A percentile compares a stretch with the other conserved stretches of the same genome.
phyloP scores from a whole-genome alignment of 2,113 vertebrate genomes.

The Rafetus swinhoei region DNA sequence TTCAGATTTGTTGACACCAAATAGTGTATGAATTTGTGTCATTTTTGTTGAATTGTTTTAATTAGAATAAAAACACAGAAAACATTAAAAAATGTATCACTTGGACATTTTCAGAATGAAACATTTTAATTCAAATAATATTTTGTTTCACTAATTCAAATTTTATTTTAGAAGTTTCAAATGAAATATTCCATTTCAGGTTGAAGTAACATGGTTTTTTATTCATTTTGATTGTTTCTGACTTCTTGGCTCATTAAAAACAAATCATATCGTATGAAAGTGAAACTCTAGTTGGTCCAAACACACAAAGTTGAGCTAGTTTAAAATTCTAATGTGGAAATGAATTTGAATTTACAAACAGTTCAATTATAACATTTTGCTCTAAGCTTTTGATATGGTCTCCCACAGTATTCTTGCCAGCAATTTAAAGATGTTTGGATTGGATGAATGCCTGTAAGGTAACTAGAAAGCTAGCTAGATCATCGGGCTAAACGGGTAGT shows the following conservation, averaged over 20 bases:
- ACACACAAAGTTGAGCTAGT: accelerated
- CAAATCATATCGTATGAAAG: neutral
- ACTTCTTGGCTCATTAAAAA: neutral
- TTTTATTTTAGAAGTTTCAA: neutral
- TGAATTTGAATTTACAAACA: neutral
- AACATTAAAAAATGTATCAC: neutral
- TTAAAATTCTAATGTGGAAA: neutral
- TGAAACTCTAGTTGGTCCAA: neutral
- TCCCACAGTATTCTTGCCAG: no score
- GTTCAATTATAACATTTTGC: neutral
- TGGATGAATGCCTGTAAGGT: no score
- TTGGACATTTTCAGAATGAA: neutral
- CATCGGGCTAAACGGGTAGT: no score
- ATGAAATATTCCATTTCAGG: neutral
- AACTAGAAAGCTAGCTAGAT: no score
- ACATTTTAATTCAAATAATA: neutral
- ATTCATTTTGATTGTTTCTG: neutral
- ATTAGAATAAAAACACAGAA: neutral
- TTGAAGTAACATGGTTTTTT: neutral
- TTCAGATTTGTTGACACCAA: neutral
- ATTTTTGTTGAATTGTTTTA: neutral
- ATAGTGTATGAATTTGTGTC: neutral
- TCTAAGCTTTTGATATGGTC: no score
- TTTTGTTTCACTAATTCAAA: neutral
- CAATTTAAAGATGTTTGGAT: no score